A percentile compares a stretch with the other conserved stretches of the same genome.
Conservation (phyloP, 2,113 vertebrate species). For the Carollia perspicillata region DNA sequence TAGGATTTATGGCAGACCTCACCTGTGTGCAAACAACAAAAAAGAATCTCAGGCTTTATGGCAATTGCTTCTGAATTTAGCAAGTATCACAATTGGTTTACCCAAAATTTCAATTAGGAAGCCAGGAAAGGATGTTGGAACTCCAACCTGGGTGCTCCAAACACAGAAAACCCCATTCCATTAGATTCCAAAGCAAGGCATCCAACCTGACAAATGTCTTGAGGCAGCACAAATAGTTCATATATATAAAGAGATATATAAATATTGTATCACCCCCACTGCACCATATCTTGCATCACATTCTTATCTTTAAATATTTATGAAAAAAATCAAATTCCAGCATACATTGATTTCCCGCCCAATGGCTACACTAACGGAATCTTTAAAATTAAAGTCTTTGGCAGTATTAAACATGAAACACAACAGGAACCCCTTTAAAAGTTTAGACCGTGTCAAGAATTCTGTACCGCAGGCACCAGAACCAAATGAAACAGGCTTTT, state of each 20-base stretch:
- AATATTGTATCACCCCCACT: not conserved
- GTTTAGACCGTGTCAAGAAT: not conserved
- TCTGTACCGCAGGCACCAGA: conserved; percentile 19
- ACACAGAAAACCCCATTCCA: conserved; percentile 52
- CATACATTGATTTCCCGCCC: conserved; percentile 28
- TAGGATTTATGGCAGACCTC: conserved; percentile 99
- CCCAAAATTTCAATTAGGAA: conserved; percentile 65
- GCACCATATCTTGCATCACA: not conserved
- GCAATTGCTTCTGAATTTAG: conserved; percentile 78
- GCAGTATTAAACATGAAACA: not conserved
- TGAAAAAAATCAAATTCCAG: conserved; percentile 18
- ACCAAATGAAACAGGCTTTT: conserved; percentile 50
- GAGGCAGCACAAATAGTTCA: conserved; percentile 72
- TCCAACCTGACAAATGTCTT: conserved; percentile 73
- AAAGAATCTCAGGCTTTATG: conserved; percentile 86
- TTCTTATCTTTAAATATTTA: conserved; percentile 47
- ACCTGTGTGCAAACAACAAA: conserved; percentile 90
- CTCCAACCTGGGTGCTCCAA: conserved; percentile 33
- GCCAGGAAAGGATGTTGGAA: conserved; percentile 45
- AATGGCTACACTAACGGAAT: not conserved
- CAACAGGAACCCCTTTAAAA: not conserved
- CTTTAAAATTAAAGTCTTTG: conserved; percentile 10
- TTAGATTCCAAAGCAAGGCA: conserved; percentile 77
- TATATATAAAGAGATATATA: conserved; percentile 48
- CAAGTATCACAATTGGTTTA: conserved; percentile 79